Percentiles rank a stretch among this genome's conserved stretches.
These are phyloP conservation scores for Motacilla alba DNA, from an alignment of 2,113 vertebrate genomes.

Conservation along the genomic window DNA sequence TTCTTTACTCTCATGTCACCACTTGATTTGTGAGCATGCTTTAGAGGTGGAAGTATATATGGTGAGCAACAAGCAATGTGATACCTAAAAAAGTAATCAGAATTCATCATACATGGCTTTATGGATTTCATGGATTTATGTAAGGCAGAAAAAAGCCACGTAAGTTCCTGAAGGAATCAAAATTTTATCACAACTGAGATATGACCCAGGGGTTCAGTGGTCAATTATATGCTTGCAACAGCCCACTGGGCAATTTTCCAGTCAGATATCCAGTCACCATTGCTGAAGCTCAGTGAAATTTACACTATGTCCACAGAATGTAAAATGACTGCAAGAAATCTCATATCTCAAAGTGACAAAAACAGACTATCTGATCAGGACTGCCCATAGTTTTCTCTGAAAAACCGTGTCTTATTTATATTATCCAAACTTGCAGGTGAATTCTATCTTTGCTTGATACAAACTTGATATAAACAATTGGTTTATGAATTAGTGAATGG, in stretches of 20 bases:
- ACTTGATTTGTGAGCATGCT: neutral
- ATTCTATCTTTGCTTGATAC: neutral
- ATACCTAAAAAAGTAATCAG: neutral
- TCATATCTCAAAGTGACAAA: neutral
- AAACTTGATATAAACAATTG: neutral
- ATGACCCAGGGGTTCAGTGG: slow-evolving; percentile 5
- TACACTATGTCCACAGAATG: neutral
- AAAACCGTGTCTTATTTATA: neutral
- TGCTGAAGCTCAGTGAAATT: neutral
- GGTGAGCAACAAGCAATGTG: neutral
- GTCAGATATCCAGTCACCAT: neutral
- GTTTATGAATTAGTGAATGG: neutral
- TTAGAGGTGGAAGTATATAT: neutral
- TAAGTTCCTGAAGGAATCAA: slow-evolving; percentile 30
- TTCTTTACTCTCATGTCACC: neutral
- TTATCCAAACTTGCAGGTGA: neutral
- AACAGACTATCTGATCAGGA: neutral
- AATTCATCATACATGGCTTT: neutral
- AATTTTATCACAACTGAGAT: neutral
- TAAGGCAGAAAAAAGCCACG: neutral
- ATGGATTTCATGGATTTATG: neutral
- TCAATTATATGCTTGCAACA: neutral
- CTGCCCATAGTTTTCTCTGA: neutral
- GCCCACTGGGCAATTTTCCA: slow-evolving; percentile 43
- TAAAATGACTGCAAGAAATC: neutral